These are phyloP conservation scores for Acanthoscelides obtectus DNA, from an alignment of 2,888 invertebrate species.

Conservation along the genomic window DNA sequence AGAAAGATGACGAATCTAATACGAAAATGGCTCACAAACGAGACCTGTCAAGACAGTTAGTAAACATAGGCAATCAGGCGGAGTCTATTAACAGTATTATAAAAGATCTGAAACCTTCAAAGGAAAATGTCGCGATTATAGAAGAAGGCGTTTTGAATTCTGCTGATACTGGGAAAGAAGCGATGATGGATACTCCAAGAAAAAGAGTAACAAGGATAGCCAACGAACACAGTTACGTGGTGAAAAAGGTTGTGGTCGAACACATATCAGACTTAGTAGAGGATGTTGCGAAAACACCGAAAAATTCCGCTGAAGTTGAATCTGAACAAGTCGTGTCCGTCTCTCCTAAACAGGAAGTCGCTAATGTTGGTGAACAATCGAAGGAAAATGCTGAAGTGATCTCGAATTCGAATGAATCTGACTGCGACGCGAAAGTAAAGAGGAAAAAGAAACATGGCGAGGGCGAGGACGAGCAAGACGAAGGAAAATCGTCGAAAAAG, in stretches of 20 bases:
- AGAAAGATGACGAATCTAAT: background rate
- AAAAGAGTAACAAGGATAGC: background rate
- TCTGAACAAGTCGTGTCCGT: background rate
- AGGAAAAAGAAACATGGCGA: constrained; percentile 14
- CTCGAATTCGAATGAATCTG: background rate
- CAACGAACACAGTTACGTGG: background rate
- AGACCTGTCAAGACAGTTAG: background rate
- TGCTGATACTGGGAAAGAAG: background rate
- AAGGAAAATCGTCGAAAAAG: background rate
- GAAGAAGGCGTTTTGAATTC: background rate
- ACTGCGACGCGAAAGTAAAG: constrained; percentile 1
- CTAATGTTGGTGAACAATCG: no score
- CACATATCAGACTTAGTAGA: background rate
- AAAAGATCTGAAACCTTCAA: background rate
- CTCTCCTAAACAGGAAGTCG: no score
- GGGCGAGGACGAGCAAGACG: background rate
- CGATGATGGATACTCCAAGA: background rate
- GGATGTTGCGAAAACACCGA: background rate
- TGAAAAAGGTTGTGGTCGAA: background rate
- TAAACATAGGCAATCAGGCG: background rate
- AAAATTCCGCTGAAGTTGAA: background rate
- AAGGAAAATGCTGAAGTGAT: background rate
- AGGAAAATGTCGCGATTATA: background rate
- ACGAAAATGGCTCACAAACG: background rate
- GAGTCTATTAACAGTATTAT: background rate